Conservation (phyloP, 1,140 invertebrate species). For the Lordiphosa mommai region DNA sequence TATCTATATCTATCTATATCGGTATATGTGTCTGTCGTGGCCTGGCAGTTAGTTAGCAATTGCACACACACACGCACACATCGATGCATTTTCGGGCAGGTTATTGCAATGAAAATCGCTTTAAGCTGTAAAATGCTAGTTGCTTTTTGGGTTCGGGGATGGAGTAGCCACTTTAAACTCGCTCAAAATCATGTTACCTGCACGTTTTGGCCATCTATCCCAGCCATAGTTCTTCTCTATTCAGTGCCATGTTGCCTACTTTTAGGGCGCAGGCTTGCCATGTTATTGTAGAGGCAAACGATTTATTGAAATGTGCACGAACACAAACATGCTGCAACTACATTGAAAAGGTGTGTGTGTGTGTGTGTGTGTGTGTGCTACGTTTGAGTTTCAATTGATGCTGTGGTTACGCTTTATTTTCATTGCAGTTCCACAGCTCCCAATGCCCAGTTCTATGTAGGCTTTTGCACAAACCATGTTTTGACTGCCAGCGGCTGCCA, state of each 20-base stretch:
- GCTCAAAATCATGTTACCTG: constrained; percentile 69
- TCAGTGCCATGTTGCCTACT: constrained; percentile 46
- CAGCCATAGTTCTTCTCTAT: background rate
- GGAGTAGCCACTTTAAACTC: constrained; percentile 44
- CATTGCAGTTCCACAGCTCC: constrained; percentile 29
- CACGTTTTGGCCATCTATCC: constrained; percentile 62
- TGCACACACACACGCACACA: constrained; percentile 19
- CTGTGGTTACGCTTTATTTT: constrained; percentile 73
- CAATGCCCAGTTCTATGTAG: background rate
- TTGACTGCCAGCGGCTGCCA: background rate
- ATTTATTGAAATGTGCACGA: constrained; percentile 68
- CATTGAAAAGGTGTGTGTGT: constrained; percentile 67
- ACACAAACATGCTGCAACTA: constrained; percentile 21
- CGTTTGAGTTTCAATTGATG: constrained; percentile 73
- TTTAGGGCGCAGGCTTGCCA: constrained; percentile 38
- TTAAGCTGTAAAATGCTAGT: constrained; percentile 68
- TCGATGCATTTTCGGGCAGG: constrained; percentile 49
- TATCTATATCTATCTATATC: constrained; percentile 9
- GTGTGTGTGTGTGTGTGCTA: constrained; percentile 12
- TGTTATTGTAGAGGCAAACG: constrained; percentile 70
- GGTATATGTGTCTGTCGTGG: constrained; percentile 21
- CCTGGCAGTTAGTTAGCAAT: constrained; percentile 60
- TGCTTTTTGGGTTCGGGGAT: constrained; percentile 48
- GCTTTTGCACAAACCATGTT: constrained; percentile 2
- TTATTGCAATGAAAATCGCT: constrained; percentile 75